Percentiles rank a stretch among this genome's conserved stretches.
Evolutionary conservation across 2,113 vertebrate genomes (phyloP).

Genomic region (Hippoglossus stenolepis): DNA sequence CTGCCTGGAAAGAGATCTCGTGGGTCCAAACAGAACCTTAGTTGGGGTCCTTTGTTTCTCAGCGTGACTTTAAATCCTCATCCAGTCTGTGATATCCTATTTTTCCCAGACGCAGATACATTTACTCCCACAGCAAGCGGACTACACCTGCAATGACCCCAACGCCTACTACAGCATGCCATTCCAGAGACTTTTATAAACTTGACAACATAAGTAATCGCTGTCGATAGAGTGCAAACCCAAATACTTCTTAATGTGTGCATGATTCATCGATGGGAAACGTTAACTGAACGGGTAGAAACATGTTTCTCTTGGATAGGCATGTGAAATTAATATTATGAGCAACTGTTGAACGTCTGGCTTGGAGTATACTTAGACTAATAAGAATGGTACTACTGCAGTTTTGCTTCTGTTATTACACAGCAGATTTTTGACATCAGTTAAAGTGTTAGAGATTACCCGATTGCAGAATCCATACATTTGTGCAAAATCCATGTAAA

Average conservation of each 20-base stretch:
- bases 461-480: neutral
- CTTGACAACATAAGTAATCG: conserved; percentile 65
- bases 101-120: conserved; percentile 21
- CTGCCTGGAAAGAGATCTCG: conserved; percentile 65
- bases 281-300: conserved; percentile 53
- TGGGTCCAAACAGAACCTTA: conserved; percentile 51
- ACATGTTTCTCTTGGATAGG: conserved; percentile 69
- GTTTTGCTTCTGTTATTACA: conserved; percentile 24
- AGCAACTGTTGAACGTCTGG: conserved; percentile 53
- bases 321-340: conserved; percentile 54
- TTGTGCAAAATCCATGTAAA: neutral
- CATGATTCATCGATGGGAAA: conserved; percentile 70
- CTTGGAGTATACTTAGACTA: conserved; percentile 42
- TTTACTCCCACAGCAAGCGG: conserved; percentile 18
- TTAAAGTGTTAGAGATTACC: conserved; percentile 5
- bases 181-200: conserved; percentile 52
- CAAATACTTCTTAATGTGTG: conserved; percentile 58
- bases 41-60: conserved; percentile 44
- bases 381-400: conserved; percentile 35
- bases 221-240: conserved; percentile 60
- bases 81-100: conserved; percentile 37
- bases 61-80: conserved; percentile 52
- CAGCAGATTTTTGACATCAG: conserved; percentile 18
- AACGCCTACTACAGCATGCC: conserved; percentile 33
- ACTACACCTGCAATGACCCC: conserved; percentile 43